Evolutionary conservation across 2,797 vertebrate genomes (phyloP).

Genomic region (Falco novaeseelandiae): DNA sequence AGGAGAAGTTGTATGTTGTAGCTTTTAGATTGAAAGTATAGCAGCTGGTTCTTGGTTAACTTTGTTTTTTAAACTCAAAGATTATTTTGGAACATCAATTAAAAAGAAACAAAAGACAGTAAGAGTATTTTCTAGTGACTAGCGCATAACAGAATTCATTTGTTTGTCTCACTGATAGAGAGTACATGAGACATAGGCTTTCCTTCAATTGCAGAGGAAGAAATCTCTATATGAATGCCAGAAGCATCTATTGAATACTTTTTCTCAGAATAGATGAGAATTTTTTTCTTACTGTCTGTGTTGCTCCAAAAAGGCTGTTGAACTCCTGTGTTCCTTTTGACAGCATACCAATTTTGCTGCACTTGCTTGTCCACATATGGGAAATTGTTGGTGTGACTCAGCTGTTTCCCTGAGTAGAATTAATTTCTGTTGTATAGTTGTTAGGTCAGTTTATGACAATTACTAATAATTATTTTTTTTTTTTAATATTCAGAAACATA

Average conservation of each 20-base stretch:
- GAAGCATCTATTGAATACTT: not conserved
- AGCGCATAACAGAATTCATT: conserved; percentile 16
- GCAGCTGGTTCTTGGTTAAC: not conserved
- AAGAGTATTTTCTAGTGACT: conserved; percentile 31
- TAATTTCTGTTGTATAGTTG: not conserved
- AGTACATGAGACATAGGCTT: not conserved
- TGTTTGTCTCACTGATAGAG: not conserved
- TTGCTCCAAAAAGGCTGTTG: not conserved
- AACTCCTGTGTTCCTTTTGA: not conserved
- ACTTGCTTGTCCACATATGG: not conserved
- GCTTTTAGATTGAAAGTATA: not conserved
- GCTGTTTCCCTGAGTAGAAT: not conserved
- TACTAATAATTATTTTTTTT: not conserved
- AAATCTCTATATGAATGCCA: not conserved
- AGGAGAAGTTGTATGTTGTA: not conserved
- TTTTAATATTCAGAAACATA: not conserved
- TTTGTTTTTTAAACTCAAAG: not conserved
- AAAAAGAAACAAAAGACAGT: not conserved
- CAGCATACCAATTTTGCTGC: not conserved
- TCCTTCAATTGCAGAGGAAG: not conserved
- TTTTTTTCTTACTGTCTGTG: not conserved
- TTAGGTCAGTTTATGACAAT: not conserved
- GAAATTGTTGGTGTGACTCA: not conserved
- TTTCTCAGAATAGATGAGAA: not conserved
- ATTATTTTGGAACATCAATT: conserved; percentile 2